phyloP scores from a whole-genome alignment of 2,797 vertebrate genomes.

The Xyrichtys novacula region DNA sequence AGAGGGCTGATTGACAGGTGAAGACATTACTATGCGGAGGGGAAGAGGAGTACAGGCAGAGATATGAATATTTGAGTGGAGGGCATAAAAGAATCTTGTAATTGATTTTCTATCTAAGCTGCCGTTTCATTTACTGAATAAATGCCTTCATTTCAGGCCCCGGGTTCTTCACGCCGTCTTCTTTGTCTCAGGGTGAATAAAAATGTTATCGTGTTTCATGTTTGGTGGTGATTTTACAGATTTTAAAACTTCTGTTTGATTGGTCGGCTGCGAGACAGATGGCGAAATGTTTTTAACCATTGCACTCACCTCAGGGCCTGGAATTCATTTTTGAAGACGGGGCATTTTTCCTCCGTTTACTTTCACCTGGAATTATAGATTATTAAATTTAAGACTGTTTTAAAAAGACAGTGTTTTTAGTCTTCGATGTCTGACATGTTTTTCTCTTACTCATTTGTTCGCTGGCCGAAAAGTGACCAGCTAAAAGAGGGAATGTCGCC shows the following conservation, averaged over 20 bases:
- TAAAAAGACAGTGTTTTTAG: no score
- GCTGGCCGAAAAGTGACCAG: no score
- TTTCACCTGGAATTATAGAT: no score
- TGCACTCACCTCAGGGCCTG: slow-evolving; percentile 8
- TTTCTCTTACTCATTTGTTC: no score
- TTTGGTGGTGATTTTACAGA: slow-evolving; percentile 63
- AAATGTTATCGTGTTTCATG: slow-evolving; percentile 56
- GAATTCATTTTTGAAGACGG: no score
- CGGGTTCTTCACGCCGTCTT: slow-evolving; percentile 56
- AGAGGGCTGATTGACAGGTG: slow-evolving; percentile 86
- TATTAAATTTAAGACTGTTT: no score
- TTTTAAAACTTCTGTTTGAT: slow-evolving; percentile 33
- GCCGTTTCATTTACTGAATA: slow-evolving; percentile 86
- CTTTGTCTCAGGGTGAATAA: slow-evolving; percentile 73
- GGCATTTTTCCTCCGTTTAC: no score
- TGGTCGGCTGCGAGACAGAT: neutral
- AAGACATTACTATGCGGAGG: slow-evolving; percentile 83
- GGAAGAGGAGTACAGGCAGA: slow-evolving; percentile 81
- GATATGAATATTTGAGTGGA: slow-evolving; percentile 87
- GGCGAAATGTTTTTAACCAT: slow-evolving; percentile 13
- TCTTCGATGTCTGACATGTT: no score
- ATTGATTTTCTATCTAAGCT: slow-evolving; percentile 89
- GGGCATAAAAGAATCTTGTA: slow-evolving; percentile 85
- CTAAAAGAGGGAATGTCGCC: no score
- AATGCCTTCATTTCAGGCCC: slow-evolving; percentile 73